Evolutionary conservation across 2,797 vertebrate genomes (phyloP).

Genomic region (Eulemur coronatus): DNA sequence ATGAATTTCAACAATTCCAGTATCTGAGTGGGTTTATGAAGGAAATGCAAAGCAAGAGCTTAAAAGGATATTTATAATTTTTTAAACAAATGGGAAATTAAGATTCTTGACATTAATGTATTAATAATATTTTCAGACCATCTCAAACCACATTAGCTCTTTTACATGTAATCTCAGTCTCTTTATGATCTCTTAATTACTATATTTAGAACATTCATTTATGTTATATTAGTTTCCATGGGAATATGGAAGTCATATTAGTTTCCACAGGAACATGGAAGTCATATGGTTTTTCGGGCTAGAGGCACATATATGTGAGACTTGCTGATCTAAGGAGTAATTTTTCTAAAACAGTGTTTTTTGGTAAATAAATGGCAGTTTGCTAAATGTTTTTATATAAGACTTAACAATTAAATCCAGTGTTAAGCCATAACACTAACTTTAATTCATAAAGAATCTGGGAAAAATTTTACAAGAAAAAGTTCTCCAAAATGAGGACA

Average conservation of each 20-base stretch:
- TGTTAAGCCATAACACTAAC: not conserved
- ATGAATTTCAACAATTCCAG: conserved; percentile 1
- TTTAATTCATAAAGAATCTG: conserved; percentile 29
- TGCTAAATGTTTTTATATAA: conserved; percentile 43
- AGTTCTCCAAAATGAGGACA: not conserved
- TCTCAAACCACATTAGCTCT: not conserved
- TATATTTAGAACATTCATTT: conserved; percentile 7
- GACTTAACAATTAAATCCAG: not conserved
- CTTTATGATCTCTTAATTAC: not conserved
- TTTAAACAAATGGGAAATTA: conserved; percentile 25
- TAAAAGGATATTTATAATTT: conserved; percentile 37
- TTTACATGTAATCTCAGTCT: not conserved
- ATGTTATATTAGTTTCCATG: not conserved
- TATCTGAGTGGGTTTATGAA: not conserved
- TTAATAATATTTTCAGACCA: conserved; percentile 22
- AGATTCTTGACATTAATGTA: not conserved
- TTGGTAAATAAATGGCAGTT: not conserved
- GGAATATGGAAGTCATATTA: not conserved
- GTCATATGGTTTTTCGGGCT: not conserved
- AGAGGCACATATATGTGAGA: not conserved
- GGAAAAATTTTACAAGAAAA: conserved; percentile 35
- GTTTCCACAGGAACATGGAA: not conserved
- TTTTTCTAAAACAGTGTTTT: not conserved
- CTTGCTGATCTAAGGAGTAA: not conserved
- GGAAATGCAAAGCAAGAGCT: conserved; percentile 23